Base-by-base conservation (phyloP, 2,888 invertebrate genomes). In the Orthosia gracilis region DNA sequence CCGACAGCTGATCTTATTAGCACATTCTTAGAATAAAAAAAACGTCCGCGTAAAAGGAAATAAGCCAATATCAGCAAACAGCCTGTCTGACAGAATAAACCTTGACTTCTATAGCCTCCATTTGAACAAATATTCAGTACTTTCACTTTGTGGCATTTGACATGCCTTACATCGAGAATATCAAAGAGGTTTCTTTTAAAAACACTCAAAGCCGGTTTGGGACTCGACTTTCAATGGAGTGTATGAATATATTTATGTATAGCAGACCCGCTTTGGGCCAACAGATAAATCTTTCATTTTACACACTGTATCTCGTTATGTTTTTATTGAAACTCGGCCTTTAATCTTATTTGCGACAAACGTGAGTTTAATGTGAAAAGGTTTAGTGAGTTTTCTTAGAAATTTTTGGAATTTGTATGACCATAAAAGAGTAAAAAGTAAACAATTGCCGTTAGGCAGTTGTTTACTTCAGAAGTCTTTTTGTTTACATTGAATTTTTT, bases 221-320 rank as follows among this genome's bases (percentile, higher is more conserved):
- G 90, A 89, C 91, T 88, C 66, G 26, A 91, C 92, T 93, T 94
- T 94, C 94, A 94, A 93, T 94, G 87, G 90, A 91, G 88, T 89
- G 89, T 91, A 92, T 93, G 93, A 94, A 94, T 94, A 91, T 94
- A 94, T 94, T 93, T 93, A 94, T 91, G 86, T 89, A 85, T 76
- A 82, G 86, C 83, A 74, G 88, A 89, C 89, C 89, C 89, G 86
- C 87, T 85, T 89, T 86, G 85, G 87, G 85, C 82, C 77, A 76
- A 82, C 80, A 91, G 90, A 94, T 94, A 94, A 94, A 94, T 93
- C 92, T 93, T 94, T 93, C 90, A 92, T 94, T 93, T 94, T 91
- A 92, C 92, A 92, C 92, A 89, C 89, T 85, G 88, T 88, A 88
- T 90, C 89, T 91, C 89, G 91, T 94, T 92, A 94, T 92, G 88